Evolutionary conservation across 2,888 invertebrate species (phyloP).

Genomic region (Marasmarcha lunaedactyla): DNA sequence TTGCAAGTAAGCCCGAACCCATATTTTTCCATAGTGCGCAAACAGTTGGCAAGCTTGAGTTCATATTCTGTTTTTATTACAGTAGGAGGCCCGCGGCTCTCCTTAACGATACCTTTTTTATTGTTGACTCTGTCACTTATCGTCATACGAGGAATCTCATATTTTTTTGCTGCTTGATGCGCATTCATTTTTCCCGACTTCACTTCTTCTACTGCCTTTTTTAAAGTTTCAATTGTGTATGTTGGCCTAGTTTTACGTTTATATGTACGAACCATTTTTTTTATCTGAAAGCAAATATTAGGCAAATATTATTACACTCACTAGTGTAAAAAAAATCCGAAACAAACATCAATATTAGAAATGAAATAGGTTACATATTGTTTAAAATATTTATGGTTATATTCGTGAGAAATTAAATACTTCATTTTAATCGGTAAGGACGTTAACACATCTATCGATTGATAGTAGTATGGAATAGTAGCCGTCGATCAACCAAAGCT

Average conservation of each 20-base stretch:
- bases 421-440: too few relatives aligned
- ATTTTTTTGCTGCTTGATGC: constrained; percentile 15
- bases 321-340: too few relatives aligned
- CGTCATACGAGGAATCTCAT: constrained; percentile 13
- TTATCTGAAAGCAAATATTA: too few relatives aligned
- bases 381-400: too few relatives aligned
- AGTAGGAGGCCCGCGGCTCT: constrained; percentile 7
- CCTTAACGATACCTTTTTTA: constrained; percentile 13
- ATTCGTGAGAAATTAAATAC: too few relatives aligned
- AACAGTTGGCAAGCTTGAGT: constrained; percentile 8
- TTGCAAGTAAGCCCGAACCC: constrained; percentile 13
- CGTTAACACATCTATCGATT: too few relatives aligned
- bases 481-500: too few relatives aligned
- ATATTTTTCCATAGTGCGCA: constrained; percentile 13
- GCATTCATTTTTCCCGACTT: constrained; percentile 9
- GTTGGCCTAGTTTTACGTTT: constrained; percentile 2
- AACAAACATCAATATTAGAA: too few relatives aligned
- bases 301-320: too few relatives aligned
- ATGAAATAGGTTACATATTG: too few relatives aligned
- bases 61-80: constrained; percentile 9
- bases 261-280: constrained; percentile 8
- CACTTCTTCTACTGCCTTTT: constrained; percentile 11
- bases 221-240: constrained; percentile 10
- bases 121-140: constrained; percentile 12
- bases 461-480: too few relatives aligned